phyloP scores from a whole-genome alignment of 92 coral and sea anemone species.

The Umimayanthus chanpuru region DNA sequence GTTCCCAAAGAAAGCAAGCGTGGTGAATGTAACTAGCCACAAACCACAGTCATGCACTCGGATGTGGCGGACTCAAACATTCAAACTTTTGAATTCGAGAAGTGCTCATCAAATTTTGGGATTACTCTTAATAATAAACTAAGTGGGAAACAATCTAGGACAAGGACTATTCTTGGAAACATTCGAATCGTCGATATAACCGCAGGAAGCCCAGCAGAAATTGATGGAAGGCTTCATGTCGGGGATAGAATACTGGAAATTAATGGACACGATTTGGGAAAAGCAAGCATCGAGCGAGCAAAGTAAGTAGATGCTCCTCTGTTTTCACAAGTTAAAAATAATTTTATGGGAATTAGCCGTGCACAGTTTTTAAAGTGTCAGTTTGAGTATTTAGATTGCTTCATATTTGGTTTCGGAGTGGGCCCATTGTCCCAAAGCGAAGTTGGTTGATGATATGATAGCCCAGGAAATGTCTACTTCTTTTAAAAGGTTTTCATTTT shows the following conservation, averaged over 20 bases:
- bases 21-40: background rate
- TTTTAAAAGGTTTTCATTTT: too few species aligned
- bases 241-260: constrained; percentile 81
- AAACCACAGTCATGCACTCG: constrained; percentile 22
- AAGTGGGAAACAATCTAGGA: constrained; percentile 45
- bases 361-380: constrained; percentile 13
- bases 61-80: constrained; percentile 21
- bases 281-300: constrained; percentile 80
- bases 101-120: constrained; percentile 79
- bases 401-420: background rate
- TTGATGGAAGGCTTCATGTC: constrained; percentile 72
- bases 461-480: background rate
- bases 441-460: background rate
- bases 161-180: constrained; percentile 77
- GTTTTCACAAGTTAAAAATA: background rate
- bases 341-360: background rate
- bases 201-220: constrained; percentile 64
- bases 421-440: background rate
- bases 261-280: constrained; percentile 74
- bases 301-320: constrained; percentile 61
- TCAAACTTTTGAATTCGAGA: constrained; percentile 70
- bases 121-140: constrained; percentile 63
- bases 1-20: background rate
- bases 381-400: background rate
- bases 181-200: constrained; percentile 75